Conservation (phyloP, 2,113 vertebrate genomes). For the Smithornis capensis region DNA sequence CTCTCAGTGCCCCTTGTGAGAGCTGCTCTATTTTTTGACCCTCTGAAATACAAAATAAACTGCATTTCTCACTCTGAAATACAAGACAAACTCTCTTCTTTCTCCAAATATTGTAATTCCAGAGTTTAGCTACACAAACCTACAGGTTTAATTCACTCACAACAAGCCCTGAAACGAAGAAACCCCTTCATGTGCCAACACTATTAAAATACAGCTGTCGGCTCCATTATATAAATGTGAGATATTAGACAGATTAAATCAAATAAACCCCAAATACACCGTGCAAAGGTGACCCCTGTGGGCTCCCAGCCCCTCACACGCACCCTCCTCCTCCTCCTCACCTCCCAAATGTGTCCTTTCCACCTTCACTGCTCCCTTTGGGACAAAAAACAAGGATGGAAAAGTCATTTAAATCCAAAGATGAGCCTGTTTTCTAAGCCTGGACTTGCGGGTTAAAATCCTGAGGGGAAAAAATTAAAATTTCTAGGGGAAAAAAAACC, state of each 20-base stretch:
- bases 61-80: not conserved
- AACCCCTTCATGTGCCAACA: not conserved
- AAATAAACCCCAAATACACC: not conserved
- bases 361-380: not conserved
- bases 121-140: accelerated
- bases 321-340: not conserved
- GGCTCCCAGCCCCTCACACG: not conserved
- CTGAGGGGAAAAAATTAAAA: not conserved
- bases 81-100: not conserved
- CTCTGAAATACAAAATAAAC: not conserved
- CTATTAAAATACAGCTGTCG: not conserved
- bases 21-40: not conserved
- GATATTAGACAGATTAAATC: not conserved
- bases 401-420: not conserved
- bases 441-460: not conserved
- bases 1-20: not conserved
- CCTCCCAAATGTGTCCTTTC: not conserved
- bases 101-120: not conserved
- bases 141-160: not conserved
- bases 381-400: not conserved
- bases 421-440: not conserved
- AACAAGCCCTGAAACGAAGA: not conserved
- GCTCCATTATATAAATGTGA: not conserved
- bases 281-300: constrained; percentile 14
- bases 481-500: not conserved